These are phyloP conservation scores for Allacma fusca DNA, from an alignment of 2,888 invertebrate genomes.

Conservation along the genomic window DNA sequence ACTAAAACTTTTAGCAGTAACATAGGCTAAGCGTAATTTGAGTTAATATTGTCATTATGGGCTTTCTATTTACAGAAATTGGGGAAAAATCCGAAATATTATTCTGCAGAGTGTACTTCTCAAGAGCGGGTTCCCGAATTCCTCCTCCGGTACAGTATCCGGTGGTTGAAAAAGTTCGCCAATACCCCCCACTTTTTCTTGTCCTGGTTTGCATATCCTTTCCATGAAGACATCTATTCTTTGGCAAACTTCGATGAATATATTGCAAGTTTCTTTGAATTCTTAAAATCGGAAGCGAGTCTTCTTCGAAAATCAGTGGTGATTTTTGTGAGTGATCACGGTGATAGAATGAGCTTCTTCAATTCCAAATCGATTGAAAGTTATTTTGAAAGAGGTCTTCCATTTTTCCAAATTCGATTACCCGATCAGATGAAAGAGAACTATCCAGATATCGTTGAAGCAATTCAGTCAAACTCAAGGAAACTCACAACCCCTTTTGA, in stretches of 20 bases:
- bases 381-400: slow-evolving; percentile 76
- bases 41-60: too few species aligned
- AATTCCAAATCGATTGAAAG: slow-evolving; percentile 75
- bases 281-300: slow-evolving; percentile 69
- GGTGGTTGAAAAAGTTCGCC: slow-evolving; percentile 73
- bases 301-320: slow-evolving; percentile 73
- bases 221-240: slow-evolving; percentile 75
- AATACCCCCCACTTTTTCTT: slow-evolving; percentile 75
- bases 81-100: too few species aligned
- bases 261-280: slow-evolving; percentile 69
- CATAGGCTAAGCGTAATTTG: too few species aligned
- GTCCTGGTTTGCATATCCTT: slow-evolving; percentile 82
- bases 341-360: slow-evolving; percentile 76
- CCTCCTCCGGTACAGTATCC: slow-evolving; percentile 73
- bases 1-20: too few species aligned
- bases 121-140: slow-evolving; percentile 66
- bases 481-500: slow-evolving; percentile 79
- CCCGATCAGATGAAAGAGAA: slow-evolving; percentile 71
- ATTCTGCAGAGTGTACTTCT: slow-evolving; percentile 30
- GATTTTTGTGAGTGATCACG: slow-evolving; percentile 79
- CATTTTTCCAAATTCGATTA: slow-evolving; percentile 75
- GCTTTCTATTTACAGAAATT: too few species aligned
- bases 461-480: slow-evolving; percentile 71
- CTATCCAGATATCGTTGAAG: slow-evolving; percentile 68
- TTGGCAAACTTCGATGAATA: slow-evolving; percentile 74